Evolutionary conservation across 2,797 vertebrate species (phyloP), one percentile per base, ranked within the genome.

Genomic region (Carapus acus): DNA sequence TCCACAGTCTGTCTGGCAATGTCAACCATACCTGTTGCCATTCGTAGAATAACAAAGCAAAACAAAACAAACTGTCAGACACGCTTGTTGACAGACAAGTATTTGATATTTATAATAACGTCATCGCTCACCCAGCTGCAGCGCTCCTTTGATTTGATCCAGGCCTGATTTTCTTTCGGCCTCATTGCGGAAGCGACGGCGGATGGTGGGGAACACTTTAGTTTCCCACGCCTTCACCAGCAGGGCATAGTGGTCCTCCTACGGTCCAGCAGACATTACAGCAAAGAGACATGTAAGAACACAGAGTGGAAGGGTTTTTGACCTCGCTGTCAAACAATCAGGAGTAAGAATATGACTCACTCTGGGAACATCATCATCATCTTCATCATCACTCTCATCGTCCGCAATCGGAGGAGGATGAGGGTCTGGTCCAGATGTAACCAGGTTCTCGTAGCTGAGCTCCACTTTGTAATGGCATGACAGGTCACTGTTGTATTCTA

Each of bases 201-300:
- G 90, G 73, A 98, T 99, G 4, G 94, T 98, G 16, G 96, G 96
- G 71, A 99, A 98, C 37, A 98, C 96, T 81, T 97, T 98, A 15
- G 94, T 97, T 81, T 99, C 96, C 96, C 96, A 98, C 8, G 96
- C 96, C 85, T 98, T 99, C 39, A 99, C 95, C 63, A 99, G 86
- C 68, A 98, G 81, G 48, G 93, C 96, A 1, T 98, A 98, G 77
- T 98, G 95, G 71, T 99, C 96, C 85, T 98, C 96, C 96, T 99
- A 56, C 50, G 64, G 38, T 69, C 27, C 68, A 43, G 68, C 29
- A 62, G 9, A 33, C 12, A 36, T 54, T 9, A 34, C 31, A 53
- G 7, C 18, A 22, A 52, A 41, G 37, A 6, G 13, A 9, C 50
- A 4, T 34, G 27, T 37, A 2, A 61, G 34, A 62, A 9, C 43